These are phyloP conservation scores for Zosterops pallidus DNA, from an alignment of 2,113 vertebrate genomes.

Conservation along the genomic window DNA sequence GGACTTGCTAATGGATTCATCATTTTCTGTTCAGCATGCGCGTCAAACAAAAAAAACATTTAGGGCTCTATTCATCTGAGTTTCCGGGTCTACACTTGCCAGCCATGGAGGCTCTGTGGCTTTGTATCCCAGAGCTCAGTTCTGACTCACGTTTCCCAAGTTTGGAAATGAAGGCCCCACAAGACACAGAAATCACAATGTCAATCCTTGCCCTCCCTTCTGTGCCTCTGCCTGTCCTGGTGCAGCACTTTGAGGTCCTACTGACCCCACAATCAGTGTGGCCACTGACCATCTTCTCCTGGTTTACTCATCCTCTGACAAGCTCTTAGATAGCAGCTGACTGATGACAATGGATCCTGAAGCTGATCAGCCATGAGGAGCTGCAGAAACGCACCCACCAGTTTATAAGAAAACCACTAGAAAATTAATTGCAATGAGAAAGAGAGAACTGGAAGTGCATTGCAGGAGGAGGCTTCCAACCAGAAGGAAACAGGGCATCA, in stretches of 20 bases:
- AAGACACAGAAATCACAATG: not conserved
- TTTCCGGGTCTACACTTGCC: conserved; percentile 68
- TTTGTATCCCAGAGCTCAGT: conserved; percentile 42
- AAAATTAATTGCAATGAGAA: not conserved
- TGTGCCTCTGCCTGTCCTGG: not conserved
- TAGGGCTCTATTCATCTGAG: conserved; percentile 68
- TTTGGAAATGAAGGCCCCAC: not conserved
- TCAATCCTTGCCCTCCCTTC: not conserved
- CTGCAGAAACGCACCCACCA: not conserved
- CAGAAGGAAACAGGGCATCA: not conserved
- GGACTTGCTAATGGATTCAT: conserved; percentile 75
- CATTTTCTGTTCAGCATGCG: conserved; percentile 72
- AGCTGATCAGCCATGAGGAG: not conserved
- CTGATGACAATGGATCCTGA: not conserved
- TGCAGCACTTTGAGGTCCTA: not conserved
- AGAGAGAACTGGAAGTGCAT: not conserved
- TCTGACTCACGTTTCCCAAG: conserved; percentile 21
- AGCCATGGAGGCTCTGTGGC: conserved; percentile 50
- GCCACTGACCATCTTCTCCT: not conserved
- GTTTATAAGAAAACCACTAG: not conserved
- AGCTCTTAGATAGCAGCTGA: not conserved
- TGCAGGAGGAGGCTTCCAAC: not conserved
- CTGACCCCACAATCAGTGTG: not conserved
- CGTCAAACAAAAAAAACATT: conserved; percentile 74
- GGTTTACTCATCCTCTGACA: not conserved